Conservation (phyloP, 2,113 vertebrate genomes). For the Cheirogaleus medius region DNA sequence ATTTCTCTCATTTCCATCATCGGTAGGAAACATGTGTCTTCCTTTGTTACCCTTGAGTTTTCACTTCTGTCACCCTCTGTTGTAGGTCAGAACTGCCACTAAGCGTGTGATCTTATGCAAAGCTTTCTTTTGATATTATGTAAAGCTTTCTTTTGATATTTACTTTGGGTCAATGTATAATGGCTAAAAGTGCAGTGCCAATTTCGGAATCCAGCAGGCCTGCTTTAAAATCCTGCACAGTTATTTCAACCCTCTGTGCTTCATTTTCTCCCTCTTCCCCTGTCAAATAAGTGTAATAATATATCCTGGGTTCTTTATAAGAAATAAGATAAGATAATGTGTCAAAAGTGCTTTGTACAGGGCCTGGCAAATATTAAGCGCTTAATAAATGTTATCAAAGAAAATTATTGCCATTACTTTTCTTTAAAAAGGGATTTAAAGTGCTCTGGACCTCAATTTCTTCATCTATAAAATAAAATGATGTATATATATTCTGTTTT, state of each 20-base stretch:
- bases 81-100: neutral
- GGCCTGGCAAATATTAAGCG: neutral
- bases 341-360: neutral
- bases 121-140: slow-evolving; percentile 19
- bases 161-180: neutral
- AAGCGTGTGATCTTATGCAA: neutral
- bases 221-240: neutral
- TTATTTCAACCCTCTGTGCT: neutral
- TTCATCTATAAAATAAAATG: neutral
- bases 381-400: neutral
- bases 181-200: neutral
- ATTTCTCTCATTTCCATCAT: neutral
- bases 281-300: neutral
- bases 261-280: neutral
- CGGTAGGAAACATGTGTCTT: slow-evolving; percentile 11
- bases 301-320: neutral
- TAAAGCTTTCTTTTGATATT: slow-evolving; percentile 22
- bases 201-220: neutral
- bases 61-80: neutral
- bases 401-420: neutral
- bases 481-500: neutral
- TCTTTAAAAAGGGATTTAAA: neutral
- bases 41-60: neutral
- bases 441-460: neutral
- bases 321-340: neutral